Evolutionary conservation across 2,113 vertebrate genomes (phyloP), one percentile per base, ranked within the genome.

Genomic region (Hylia prasina): DNA sequence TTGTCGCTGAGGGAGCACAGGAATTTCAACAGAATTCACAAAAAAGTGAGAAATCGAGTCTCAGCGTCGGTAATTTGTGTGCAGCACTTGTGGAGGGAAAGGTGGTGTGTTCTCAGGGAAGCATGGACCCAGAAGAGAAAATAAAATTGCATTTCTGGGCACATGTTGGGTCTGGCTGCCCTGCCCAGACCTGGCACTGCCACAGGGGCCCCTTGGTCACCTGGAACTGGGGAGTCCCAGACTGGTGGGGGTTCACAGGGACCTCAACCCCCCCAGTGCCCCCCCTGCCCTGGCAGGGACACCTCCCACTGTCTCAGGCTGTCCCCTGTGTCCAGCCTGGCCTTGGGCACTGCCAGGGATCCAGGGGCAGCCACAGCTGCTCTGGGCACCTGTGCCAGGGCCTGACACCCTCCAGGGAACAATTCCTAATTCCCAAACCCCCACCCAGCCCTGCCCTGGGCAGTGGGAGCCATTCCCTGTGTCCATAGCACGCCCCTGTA

Each of bases 151-250:
- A 2, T 14, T 61, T 7, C 3, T 44, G 64, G 70, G 78, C 39
- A 28, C 23, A 7, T 6, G 3, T 2, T 19, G 15, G 45, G 64
- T n/a, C 56, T 12, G 50, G 30, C 25, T 10, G 82, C 23, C 35
- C 14, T 14, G 7, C 25, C 22, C 35, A 4, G 24, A 1, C 4
- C 66, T 0, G 0, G 47, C 16, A 9, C 10, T 0, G 0, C 25
- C 19, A 13, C 12, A 2, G 17, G 18, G 44, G 33, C 61, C 7
- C 56, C 20, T 0, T 0, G 17, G n/a, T 2, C 33, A 10, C 53
- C 47, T 15, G 33, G 0, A 6, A 10, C 4, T 4, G 1, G 1
- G 2, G 8, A 14, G 10, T 4, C 7, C 27, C n/a, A 15, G 11
- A 0, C 6, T 18, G 60, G 5, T 0, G 4, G 40, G 53, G 25